A percentile compares a stretch with the other conserved stretches of the same genome.
These are phyloP conservation scores for Prunella himalayana DNA, from an alignment of 2,113 vertebrate species.

Conservation along the genomic window DNA sequence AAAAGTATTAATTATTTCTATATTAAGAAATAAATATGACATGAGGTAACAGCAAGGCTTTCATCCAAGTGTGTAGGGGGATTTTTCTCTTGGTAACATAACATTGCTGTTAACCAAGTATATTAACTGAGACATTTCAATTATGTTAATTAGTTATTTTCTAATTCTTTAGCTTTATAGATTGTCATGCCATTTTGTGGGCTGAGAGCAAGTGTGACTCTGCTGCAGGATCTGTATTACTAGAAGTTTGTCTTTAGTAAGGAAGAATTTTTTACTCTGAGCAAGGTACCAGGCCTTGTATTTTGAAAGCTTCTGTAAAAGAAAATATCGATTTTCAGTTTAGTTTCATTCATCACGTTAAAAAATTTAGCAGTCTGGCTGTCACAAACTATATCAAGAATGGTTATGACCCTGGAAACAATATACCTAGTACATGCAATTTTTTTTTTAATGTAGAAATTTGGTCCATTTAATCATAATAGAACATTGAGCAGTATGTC, in stretches of 20 bases:
- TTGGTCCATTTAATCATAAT: neutral
- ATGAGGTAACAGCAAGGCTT: constrained; percentile 14
- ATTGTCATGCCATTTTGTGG: neutral
- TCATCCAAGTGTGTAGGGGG: neutral
- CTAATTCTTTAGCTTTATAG: neutral
- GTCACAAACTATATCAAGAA: neutral
- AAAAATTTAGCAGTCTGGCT: neutral
- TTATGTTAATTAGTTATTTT: constrained; percentile 30
- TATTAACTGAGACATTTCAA: constrained; percentile 14
- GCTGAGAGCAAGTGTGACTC: neutral
- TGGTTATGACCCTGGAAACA: neutral
- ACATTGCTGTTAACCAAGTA: neutral
- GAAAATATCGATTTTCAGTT: constrained; percentile 22
- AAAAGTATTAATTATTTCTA: constrained; percentile 25
- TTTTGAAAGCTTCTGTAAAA: constrained; percentile 2
- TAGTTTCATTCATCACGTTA: neutral
- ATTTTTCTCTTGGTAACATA: neutral
- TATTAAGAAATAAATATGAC: constrained; percentile 22
- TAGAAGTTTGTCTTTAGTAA: neutral
- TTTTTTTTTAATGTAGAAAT: neutral
- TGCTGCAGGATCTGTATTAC: neutral
- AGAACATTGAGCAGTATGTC: neutral
- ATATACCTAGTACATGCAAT: neutral
- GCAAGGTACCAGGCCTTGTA: neutral
- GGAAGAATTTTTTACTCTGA: neutral